Evolutionary conservation across 2,797 vertebrate genomes (phyloP).

Genomic region (Cryptoprocta ferox): DNA sequence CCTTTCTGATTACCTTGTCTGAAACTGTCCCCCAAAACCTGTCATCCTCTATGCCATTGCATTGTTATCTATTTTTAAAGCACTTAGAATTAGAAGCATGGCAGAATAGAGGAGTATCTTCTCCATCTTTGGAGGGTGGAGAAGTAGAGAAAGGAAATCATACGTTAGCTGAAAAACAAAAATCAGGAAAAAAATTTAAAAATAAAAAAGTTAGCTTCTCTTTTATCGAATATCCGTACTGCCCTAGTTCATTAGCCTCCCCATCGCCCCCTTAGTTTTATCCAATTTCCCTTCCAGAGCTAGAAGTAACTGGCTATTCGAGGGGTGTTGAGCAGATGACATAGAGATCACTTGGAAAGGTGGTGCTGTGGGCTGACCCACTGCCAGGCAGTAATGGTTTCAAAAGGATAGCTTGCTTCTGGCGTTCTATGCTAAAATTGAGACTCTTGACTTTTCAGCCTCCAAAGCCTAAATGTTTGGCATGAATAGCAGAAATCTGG

Average conservation of each 20-base stretch:
- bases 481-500: conserved; percentile 52
- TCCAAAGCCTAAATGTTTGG: conserved; percentile 66
- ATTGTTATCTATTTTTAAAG: background rate
- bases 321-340: background rate
- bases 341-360: background rate
- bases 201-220: background rate
- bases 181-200: background rate
- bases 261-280: background rate
- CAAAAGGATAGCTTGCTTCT: conserved; percentile 53
- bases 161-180: background rate
- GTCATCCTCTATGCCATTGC: background rate
- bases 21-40: background rate
- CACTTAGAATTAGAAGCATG: background rate
- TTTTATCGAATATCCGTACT: background rate
- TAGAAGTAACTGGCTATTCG: background rate
- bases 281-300: background rate
- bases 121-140: too few relatives aligned
- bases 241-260: background rate
- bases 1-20: background rate
- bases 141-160: background rate
- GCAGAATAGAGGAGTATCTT: background rate
- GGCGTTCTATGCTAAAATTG: background rate
- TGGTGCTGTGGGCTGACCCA: background rate
- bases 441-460: conserved; percentile 60
- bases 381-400: background rate